These are phyloP conservation scores for Bettongia penicillata DNA, from an alignment of 2,113 vertebrate genomes.

Conservation along the genomic window DNA sequence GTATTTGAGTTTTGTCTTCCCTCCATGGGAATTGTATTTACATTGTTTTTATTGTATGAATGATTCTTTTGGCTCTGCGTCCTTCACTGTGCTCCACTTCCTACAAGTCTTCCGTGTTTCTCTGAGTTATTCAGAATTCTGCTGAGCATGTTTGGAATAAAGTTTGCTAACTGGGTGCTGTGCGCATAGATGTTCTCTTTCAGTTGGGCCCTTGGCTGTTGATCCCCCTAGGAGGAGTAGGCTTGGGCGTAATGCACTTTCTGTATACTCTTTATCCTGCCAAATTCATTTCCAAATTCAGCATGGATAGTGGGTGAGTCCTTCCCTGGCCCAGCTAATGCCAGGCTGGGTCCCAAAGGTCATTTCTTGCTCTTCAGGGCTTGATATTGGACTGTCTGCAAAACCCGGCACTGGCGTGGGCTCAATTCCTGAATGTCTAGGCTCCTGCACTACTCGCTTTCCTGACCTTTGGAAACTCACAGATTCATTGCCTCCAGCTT, in stretches of 20 bases:
- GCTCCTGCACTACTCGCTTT: too few relatives aligned
- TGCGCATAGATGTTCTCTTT: background rate
- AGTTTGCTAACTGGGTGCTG: background rate
- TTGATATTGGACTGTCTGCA: too few relatives aligned
- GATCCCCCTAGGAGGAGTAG: background rate
- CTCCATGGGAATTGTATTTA: background rate
- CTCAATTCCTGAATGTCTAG: too few relatives aligned
- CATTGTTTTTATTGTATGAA: background rate
- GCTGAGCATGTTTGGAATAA: background rate
- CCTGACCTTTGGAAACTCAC: too few relatives aligned
- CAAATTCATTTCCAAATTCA: too few relatives aligned
- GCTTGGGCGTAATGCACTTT: background rate
- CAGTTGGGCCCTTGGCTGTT: background rate
- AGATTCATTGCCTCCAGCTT: background rate
- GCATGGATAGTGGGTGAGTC: background rate
- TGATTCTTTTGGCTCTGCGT: background rate
- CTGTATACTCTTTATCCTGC: background rate
- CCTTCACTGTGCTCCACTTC: background rate
- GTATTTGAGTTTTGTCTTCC: background rate
- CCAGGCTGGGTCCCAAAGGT: too few relatives aligned
- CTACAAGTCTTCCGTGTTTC: background rate
- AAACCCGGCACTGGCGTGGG: too few relatives aligned
- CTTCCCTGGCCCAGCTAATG: background rate
- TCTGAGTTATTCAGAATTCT: background rate
- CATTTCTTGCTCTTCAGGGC: too few relatives aligned